A percentile compares a stretch with the other conserved stretches of the same genome.
Evolutionary conservation across 2,888 invertebrate genomes (phyloP).

Genomic region (Steromphala cineraria): DNA sequence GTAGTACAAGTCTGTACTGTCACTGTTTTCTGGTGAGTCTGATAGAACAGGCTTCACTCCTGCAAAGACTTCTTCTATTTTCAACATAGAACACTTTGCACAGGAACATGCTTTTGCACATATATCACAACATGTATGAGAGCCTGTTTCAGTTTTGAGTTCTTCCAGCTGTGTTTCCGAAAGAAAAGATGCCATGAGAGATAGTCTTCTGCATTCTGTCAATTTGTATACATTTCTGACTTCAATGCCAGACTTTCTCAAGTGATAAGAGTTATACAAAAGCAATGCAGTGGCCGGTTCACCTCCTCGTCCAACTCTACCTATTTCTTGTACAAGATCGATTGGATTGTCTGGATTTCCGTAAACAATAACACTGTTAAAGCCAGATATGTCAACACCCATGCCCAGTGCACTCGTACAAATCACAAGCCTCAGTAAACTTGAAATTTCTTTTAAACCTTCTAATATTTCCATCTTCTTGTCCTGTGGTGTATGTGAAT

Average conservation of each 20-base stretch:
- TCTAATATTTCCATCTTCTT: background rate
- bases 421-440: too few species aligned
- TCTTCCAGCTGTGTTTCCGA: background rate
- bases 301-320: conserved; percentile 11
- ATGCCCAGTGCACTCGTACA: too few species aligned
- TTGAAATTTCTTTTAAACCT: too few species aligned
- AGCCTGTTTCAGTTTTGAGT: background rate
- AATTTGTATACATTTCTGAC: background rate
- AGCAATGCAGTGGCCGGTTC: background rate
- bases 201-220: background rate
- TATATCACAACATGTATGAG: background rate
- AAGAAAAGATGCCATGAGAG: background rate
- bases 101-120: background rate
- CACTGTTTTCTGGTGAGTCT: too few species aligned
- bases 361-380: background rate
- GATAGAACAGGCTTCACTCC: too few species aligned
- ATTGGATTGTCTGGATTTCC: background rate
- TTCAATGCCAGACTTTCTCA: background rate
- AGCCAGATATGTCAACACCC: background rate
- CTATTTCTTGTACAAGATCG: conserved; percentile 9
- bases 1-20: too few species aligned
- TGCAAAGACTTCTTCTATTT: too few species aligned
- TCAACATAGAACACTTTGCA: too few species aligned
- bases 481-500: background rate
- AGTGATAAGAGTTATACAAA: background rate